Base-by-base conservation (phyloP, 2,888 invertebrate genomes). In the Atherix ibis region DNA sequence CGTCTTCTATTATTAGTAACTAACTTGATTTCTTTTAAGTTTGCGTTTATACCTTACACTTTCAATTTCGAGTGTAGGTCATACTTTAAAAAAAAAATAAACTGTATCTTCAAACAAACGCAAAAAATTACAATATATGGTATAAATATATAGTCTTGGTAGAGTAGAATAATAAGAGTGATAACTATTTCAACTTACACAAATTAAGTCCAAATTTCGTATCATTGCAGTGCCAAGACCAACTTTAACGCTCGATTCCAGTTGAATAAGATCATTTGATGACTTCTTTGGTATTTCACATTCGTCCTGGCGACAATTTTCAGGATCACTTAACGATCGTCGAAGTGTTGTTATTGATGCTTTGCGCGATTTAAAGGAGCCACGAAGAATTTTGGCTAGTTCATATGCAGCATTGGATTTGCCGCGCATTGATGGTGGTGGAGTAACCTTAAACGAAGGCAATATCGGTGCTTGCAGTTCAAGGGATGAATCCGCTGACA, bases 361-460 rank as follows among this genome's bases (percentile, higher is more conserved):
- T 10, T 55, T 50, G 33, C 54, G 57, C 16, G 56, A 52, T 34
- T 53, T 52, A 35, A 56, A 55, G 13, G 57, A 56, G 18, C 53
- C 51, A 26, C 34, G 31, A 18, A 57, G 42, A 19, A 57, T 54
- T 28, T 52, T 48, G 3, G 54, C 56, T 27, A 58, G 46, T 24
- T 58, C 58, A 32, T 49, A 49, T 18, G 55, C 56, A 2, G 54
- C 13, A 5, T 14, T n/a, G 15, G 28, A 27, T 16, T 24, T 24
- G 22, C 35, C 48, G 41, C 47, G 53, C 5, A 44, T 46, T 27
- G 46, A 41, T 18, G 42, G 39, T 3, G 59, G 55, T 9, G 59
- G 56, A 5, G 59, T 58, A 9, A 61, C 44, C 45, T 54, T 57
- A 43, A 58, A 58, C 18, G 49, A 53, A 35, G 60, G 60, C 44